Evolutionary conservation across 2,888 invertebrate genomes (phyloP), one percentile per base, ranked within the genome.

Genomic region (Phyllotreta striolata): DNA sequence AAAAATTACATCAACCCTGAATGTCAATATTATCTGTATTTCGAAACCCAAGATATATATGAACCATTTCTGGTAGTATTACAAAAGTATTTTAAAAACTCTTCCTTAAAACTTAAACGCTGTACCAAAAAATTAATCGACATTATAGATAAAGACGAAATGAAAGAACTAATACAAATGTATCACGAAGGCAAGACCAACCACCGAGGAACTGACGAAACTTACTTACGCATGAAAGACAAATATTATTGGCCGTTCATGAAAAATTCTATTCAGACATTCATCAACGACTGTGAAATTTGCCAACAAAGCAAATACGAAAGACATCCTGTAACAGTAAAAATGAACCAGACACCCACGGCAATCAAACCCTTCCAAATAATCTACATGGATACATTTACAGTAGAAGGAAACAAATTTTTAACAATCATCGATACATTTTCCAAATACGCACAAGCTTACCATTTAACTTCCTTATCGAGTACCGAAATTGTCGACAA

Each of bases 291-390:
- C 49, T 70, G 71, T 55, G 68, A 67, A 58, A 54, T 55, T 5
- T 69, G 70, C 49, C 66, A 64, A 41, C 49, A 7, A 13, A 40
- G 51, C n/a, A 70, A 71, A 64, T 71, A 69, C 24, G 67, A 70
- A 9, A 63, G 70, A 62, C 40, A 60, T n/a, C 64, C 70, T 0
- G 51, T 54, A 13, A 69, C 67, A 68, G 38, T 44, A 49, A 55
- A 40, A 54, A 56, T 62, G n/a, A 55, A 67, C 13, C 6, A 64
- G 43, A 70, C 67, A 1, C 62, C 66, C 10, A 69, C 69, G 10
- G 52, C 69, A 4, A 56, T 46, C 6, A 59, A 67, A 64, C 71
- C 71, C 8, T 62, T 70, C 13, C 67, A 72, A 64, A 70, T 64
- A 7, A 35, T 70, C 10, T 69, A 69, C 35, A 34, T 34, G 5